Evolutionary conservation across 2,113 vertebrate genomes (phyloP).

Genomic region (Labeo rohita): DNA sequence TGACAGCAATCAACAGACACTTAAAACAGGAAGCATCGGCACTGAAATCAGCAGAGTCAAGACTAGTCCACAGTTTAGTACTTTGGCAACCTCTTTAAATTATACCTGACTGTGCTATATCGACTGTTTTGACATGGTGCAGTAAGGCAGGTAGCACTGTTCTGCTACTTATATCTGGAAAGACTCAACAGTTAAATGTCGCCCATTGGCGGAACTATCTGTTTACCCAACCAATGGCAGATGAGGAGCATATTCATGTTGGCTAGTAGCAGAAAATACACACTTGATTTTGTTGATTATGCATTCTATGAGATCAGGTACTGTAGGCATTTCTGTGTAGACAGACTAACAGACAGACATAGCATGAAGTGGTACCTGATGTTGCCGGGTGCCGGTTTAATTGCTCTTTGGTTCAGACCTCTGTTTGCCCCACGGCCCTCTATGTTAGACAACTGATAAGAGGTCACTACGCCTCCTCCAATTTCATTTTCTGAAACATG

Average conservation of each 20-base stretch:
- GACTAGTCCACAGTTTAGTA: too few species aligned
- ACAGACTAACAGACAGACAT: conserved; percentile 56
- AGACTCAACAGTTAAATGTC: too few species aligned
- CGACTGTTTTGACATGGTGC: too few species aligned
- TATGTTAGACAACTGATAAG: conserved; percentile 65
- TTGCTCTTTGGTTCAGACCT: conserved; percentile 80
- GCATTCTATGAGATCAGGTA: not conserved
- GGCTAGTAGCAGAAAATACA: not conserved
- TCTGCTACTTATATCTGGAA: too few species aligned
- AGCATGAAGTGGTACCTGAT: conserved; percentile 81
- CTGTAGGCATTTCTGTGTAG: too few species aligned
- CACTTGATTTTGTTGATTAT: not conserved
- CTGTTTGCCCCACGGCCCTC: conserved; percentile 71
- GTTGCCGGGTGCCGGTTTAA: conserved; percentile 73
- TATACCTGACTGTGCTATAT: too few species aligned
- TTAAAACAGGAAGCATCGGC: too few species aligned
- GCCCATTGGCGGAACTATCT: not conserved
- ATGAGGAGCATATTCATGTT: conserved; percentile 31
- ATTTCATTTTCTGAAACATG: conserved; percentile 85
- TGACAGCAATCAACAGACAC: too few species aligned
- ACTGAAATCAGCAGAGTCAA: too few species aligned
- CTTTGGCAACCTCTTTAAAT: too few species aligned
- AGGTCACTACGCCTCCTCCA: conserved; percentile 83
- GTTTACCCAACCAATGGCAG: not conserved
- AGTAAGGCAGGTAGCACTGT: too few species aligned